Percentiles rank a stretch among this genome's conserved stretches.
Conservation (phyloP, 1,140 invertebrate species). For the Hyphantria cunea region DNA sequence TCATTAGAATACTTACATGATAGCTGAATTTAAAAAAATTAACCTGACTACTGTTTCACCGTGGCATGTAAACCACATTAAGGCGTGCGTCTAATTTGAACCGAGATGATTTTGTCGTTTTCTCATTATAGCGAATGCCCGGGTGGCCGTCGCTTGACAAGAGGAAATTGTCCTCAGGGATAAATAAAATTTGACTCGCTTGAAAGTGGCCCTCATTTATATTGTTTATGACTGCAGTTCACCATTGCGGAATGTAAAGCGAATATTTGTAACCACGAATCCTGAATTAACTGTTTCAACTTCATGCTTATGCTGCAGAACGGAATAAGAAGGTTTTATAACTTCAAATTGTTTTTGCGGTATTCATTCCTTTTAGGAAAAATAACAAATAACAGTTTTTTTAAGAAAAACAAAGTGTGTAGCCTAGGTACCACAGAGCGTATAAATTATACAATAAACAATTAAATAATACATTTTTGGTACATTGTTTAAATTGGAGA, state of each 20-base stretch:
- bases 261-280: constrained; percentile 7
- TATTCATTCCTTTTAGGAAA: too few species aligned
- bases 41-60: too few species aligned
- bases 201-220: constrained; percentile 68
- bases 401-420: too few species aligned
- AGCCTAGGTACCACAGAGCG: too few species aligned
- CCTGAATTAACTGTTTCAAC: background rate
- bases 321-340: background rate
- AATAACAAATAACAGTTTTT: constrained; percentile 13
- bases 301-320: background rate
- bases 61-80: constrained; percentile 54
- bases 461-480: constrained; percentile 3
- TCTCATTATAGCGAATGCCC: constrained; percentile 71
- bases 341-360: background rate
- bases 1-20: too few species aligned
- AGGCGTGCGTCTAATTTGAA: constrained; percentile 68
- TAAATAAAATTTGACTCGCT: constrained; percentile 75
- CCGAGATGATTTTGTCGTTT: constrained; percentile 74
- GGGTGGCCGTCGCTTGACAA: constrained; percentile 75
- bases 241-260: constrained; percentile 31
- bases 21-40: too few species aligned
- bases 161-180: constrained; percentile 74
- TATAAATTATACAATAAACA: too few species aligned
- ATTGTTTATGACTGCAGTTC: constrained; percentile 60
- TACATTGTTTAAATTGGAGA: constrained; percentile 30